phyloP scores from a whole-genome alignment of 1,140 invertebrate species.

The Euura saliciscinereae region DNA sequence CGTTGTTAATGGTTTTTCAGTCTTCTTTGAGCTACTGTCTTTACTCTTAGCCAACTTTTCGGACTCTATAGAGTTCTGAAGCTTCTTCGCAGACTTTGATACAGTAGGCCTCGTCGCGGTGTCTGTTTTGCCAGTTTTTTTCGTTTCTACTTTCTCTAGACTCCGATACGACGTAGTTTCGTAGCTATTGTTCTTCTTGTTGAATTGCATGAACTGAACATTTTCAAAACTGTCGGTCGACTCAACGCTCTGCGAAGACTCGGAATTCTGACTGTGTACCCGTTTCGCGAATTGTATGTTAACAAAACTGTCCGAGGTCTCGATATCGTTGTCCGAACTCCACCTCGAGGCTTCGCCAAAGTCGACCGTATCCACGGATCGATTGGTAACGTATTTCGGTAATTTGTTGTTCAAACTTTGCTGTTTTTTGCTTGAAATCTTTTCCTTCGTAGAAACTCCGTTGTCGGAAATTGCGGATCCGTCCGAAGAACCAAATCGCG shows the following conservation, averaged over 20 bases:
- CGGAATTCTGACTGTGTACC: slow-evolving; percentile 33
- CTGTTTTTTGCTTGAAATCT: neutral
- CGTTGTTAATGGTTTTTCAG: slow-evolving; percentile 27
- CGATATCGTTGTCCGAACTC: slow-evolving; percentile 48
- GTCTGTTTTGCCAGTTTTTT: neutral
- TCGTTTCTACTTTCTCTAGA: neutral
- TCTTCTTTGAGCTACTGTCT: slow-evolving; percentile 24
- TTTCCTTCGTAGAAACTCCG: neutral
- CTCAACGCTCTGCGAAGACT: slow-evolving; percentile 42
- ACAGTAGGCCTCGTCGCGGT: neutral
- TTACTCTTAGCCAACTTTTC: neutral
- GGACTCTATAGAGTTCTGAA: slow-evolving; percentile 22
- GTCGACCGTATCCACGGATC: neutral
- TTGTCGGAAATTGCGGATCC: neutral
- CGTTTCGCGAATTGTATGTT: slow-evolving; percentile 46
- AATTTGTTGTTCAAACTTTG: neutral
- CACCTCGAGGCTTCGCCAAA: slow-evolving; percentile 28
- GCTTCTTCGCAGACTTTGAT: neutral
- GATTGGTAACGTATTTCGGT: neutral
- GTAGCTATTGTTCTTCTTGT: slow-evolving; percentile 17
- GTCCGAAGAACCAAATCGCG: neutral
- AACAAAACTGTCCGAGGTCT: slow-evolving; percentile 52
- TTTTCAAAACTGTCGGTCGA: slow-evolving; percentile 47
- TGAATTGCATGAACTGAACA: slow-evolving; percentile 28
- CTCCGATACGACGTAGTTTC: neutral